phyloP scores from a whole-genome alignment of 2,797 vertebrate species.

The Glyptemys insculpta region DNA sequence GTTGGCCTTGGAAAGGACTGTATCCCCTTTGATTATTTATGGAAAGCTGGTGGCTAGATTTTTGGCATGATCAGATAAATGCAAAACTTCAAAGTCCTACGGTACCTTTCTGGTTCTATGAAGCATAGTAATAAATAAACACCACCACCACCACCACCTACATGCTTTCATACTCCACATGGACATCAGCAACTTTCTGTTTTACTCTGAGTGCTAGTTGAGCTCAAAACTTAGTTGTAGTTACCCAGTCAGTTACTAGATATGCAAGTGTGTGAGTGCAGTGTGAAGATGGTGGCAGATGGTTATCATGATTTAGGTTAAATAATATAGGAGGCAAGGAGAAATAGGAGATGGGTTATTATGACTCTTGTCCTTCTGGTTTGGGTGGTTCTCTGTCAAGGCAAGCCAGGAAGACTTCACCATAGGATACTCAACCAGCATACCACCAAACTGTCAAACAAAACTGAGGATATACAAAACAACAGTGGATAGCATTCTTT shows the following conservation, averaged over 20 bases:
- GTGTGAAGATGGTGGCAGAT: not conserved
- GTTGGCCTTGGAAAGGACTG: not conserved
- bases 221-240: not conserved
- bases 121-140: not conserved
- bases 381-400: not conserved
- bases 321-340: not conserved
- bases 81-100: not conserved
- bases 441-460: too few species aligned
- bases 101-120: not conserved
- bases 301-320: not conserved
- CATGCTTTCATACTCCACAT: accelerated
- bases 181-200: not conserved
- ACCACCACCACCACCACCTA: not conserved
- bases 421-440: too few species aligned
- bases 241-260: not conserved
- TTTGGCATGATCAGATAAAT: not conserved
- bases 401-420: too few species aligned
- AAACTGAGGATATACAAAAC: too few species aligned
- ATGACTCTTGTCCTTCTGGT: not conserved
- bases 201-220: slow-evolving; percentile 10
- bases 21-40: not conserved
- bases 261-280: not conserved
- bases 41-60: not conserved
- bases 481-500: too few species aligned
- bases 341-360: not conserved